Evolutionary conservation across 2,113 vertebrate species (phyloP), one percentile per base, ranked within the genome.

Genomic region (Coracopsis vasa): DNA sequence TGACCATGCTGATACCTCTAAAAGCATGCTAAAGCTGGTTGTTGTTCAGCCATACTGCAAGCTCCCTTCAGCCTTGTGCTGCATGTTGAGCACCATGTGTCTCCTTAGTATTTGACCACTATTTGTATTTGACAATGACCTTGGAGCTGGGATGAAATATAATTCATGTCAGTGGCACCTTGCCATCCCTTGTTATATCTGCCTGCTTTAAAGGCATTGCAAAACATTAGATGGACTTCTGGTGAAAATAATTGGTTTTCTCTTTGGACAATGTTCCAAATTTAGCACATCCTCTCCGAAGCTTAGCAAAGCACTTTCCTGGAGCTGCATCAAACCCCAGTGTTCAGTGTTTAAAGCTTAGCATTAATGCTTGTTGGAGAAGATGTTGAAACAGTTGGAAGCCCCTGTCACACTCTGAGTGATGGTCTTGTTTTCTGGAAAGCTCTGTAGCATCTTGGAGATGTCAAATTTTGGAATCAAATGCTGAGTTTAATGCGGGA

Each of bases 341-440:
- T 5, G 23, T 29, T 65, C 73, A 61, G 31, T 81, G 56, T 92
- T 89, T 87, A 87, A 86, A 83, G 54, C 37, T 44, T 56, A 91
- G 37, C 69, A 65, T 89, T 93, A 94, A 78, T 93, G 90, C 42
- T 66, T 92, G 19, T 64, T 96, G 75, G 74, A 96, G 54, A 86
- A 41, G 64, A 90, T 97, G 74, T 86, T 91, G 91, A 91, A 95
- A 95, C n/a, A 91, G 45, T 72, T 82, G 84, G 89, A 92, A 90
- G 21, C 23, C 78, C 53, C 80, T 92, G 94, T 92, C 94, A 95
- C 37, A 25, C 73, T 90, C 60, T 96, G 96, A 96, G 86, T 87
- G 83, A 97, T 97, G 51, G 65, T 79, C 86, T 92, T 96, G 96
- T 95, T 93, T 95, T 96, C 87, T 93, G 92, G 65, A 96, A 94